Percentiles rank a stretch among this genome's conserved stretches.
Conservation (phyloP, 1,140 invertebrate species). For the Camponotus vicinus region DNA sequence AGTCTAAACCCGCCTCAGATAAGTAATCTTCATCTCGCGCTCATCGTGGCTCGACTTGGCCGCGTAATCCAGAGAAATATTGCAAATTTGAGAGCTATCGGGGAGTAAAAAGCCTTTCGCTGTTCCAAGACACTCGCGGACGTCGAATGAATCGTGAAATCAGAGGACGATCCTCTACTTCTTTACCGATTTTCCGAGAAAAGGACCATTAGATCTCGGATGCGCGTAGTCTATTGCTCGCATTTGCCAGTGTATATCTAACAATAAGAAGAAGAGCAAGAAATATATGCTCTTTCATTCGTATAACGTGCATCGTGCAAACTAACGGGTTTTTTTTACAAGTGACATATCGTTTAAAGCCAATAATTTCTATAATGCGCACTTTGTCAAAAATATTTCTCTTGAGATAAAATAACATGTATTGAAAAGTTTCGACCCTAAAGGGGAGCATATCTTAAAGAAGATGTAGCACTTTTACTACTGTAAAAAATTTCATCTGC, state of each 20-base stretch:
- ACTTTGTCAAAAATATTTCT: not conserved
- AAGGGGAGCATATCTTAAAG: not conserved
- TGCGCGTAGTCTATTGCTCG: slow-evolving; percentile 49
- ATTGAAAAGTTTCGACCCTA: not conserved
- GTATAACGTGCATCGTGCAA: not conserved
- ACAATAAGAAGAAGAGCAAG: slow-evolving; percentile 38
- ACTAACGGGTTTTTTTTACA: not conserved
- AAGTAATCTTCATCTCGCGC: slow-evolving; percentile 41
- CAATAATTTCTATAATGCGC: slow-evolving; percentile 1
- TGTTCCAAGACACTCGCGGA: slow-evolving; percentile 55
- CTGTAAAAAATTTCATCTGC: not conserved
- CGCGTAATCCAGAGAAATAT: slow-evolving; percentile 62
- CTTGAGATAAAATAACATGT: no score
- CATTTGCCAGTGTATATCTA: slow-evolving; percentile 30
- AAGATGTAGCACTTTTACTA: not conserved
- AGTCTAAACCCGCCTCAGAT: slow-evolving; percentile 7
- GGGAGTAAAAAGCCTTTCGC: slow-evolving; percentile 61
- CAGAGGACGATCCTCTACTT: slow-evolving; percentile 37
- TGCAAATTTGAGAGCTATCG: slow-evolving; percentile 60
- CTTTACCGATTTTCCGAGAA: slow-evolving; percentile 39
- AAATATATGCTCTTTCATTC: slow-evolving; percentile 36
- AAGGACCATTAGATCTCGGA: slow-evolving; percentile 61
- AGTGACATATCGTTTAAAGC: not conserved
- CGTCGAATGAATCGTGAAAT: slow-evolving; percentile 66
- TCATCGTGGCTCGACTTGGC: slow-evolving; percentile 34